Evolutionary conservation across 2,797 vertebrate species (phyloP), one percentile per base, ranked within the genome.

Genomic region (Pachyuromys duprasi): DNA sequence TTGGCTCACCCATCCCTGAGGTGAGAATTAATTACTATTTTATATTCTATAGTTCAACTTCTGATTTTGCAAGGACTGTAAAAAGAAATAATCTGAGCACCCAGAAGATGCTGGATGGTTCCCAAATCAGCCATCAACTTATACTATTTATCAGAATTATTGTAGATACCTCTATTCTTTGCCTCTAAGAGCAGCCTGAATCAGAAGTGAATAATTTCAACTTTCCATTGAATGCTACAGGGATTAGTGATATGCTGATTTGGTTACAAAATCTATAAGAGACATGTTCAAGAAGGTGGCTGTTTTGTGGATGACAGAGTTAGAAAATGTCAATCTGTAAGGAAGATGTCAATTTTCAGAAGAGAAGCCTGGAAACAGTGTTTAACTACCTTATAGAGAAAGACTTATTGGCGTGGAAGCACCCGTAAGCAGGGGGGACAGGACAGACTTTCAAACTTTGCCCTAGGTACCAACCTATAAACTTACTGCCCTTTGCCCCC

Each of bases 41-140:
- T 69, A 8, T 84, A 67, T 82, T 87, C 86, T 26, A 26, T 74
- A 36, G 57, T 91, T 91, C 76, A 91, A 45, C 18, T 78, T 91
- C 65, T 79, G 8, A 78, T 75, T 42, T 94, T 94, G 76, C 45
- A 78, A 95, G 92, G 65, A 87, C 28, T n/a, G 8, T 4, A 22
- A 80, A 89, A 74, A 11, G n/a, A 84, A 84, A 84, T 65, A 33
- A 63, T 84, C 92, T 80, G 79, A 92, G 55, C 78, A 93, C 62
- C 63, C 36, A 91, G 22, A 87, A 31, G 1, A 60, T 70, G 60
- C 36, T 39, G 42, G 91, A 95, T 87, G 36, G 62, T 55, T 95
- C 87, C 84, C 42, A 86, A 83, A 70, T 89, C 15, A 13, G 33
- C 45, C 81, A 12, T 63, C 45, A 86, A 20, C 6, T 36, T 89